A percentile compares a stretch with the other conserved stretches of the same genome.
Conservation (phyloP, 1,140 invertebrate species). For the Drosophila kurseongensis region DNA sequence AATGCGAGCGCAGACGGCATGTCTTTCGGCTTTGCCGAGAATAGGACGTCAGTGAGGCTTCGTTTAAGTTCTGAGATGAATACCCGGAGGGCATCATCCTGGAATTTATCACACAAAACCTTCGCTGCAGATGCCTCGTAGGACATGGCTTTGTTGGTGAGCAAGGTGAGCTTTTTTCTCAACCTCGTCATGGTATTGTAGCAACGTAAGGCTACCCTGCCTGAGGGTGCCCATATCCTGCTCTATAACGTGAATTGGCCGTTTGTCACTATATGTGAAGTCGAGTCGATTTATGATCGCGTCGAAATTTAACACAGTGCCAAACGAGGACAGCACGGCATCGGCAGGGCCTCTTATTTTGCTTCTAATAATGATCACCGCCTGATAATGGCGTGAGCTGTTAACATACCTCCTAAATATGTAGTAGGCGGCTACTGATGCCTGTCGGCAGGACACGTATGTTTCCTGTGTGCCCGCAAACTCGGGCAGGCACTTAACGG, state of each 20-base stretch:
- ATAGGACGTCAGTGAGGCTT: not conserved
- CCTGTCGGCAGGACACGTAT: constrained; percentile 3
- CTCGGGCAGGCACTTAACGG: not conserved
- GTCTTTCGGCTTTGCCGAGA: constrained; percentile 1
- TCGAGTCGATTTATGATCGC: not conserved
- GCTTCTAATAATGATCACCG: not conserved
- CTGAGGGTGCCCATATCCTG: not conserved
- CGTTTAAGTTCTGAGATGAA: not conserved
- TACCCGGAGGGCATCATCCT: not conserved
- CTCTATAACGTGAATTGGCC: not conserved
- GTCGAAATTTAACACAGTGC: not conserved
- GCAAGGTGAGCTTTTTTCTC: not conserved
- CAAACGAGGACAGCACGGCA: not conserved
- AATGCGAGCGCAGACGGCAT: constrained; percentile 11
- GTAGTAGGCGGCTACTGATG: constrained; percentile 5
- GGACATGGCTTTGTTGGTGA: not conserved
- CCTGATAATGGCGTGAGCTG: constrained; percentile 12
- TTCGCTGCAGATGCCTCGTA: not conserved
- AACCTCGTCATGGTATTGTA: not conserved
- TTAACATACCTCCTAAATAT: constrained; percentile 9
- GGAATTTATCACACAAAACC: not conserved
- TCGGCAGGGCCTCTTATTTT: not conserved
- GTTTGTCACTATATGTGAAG: not conserved
- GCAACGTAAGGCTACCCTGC: not conserved
- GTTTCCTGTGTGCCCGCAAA: not conserved